Conservation (phyloP, 1,140 invertebrate genomes). For the Scaptodrosophila lebanonensis region DNA sequence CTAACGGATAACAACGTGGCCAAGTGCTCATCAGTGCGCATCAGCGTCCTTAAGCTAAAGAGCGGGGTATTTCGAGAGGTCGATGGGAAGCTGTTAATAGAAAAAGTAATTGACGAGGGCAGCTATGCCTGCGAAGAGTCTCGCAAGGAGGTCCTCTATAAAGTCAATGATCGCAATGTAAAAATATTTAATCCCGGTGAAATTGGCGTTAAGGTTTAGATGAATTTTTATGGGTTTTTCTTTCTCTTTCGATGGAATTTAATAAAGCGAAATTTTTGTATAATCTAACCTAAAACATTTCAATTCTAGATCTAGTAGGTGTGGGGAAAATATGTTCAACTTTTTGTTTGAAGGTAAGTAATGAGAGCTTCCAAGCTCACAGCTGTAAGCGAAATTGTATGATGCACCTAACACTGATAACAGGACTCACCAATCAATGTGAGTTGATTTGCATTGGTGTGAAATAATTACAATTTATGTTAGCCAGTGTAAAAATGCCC, state of each 20-base stretch:
- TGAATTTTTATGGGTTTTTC: not conserved
- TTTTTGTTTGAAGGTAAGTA: too few relatives aligned
- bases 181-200: slow-evolving; percentile 83
- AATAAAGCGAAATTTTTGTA: slow-evolving; percentile 69
- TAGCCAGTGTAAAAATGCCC: too few relatives aligned
- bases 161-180: slow-evolving; percentile 84
- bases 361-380: too few relatives aligned
- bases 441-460: too few relatives aligned
- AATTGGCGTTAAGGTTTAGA: slow-evolving; percentile 62
- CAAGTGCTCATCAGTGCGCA: slow-evolving; percentile 81
- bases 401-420: too few relatives aligned
- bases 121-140: slow-evolving; percentile 66
- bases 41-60: slow-evolving; percentile 81
- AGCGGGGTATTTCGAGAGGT: slow-evolving; percentile 84
- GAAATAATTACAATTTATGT: too few relatives aligned
- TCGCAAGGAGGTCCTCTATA: slow-evolving; percentile 80
- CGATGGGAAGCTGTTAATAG: slow-evolving; percentile 82
- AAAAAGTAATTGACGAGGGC: slow-evolving; percentile 74
- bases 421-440: too few relatives aligned
- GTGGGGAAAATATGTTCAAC: too few relatives aligned
- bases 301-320: too few relatives aligned
- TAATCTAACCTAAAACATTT: too few relatives aligned
- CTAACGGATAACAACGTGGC: slow-evolving; percentile 80
- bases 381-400: too few relatives aligned
- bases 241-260: slow-evolving; percentile 40